These are phyloP conservation scores for Stegodyphus dumicola DNA, from an alignment of 1,140 invertebrate species.

Conservation along the genomic window DNA sequence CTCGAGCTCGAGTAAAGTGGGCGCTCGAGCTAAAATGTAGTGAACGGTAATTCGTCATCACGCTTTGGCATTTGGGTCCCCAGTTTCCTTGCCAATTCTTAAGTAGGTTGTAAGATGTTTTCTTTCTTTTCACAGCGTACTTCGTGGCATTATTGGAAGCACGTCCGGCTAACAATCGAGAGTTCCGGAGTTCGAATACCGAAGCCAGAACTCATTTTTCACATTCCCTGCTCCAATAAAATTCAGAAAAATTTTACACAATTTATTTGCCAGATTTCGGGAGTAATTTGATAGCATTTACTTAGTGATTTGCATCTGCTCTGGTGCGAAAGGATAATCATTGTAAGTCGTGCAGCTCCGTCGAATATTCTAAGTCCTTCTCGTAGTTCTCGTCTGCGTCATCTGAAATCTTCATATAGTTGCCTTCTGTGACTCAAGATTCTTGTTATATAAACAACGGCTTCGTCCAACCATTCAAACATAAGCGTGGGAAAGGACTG, in stretches of 20 bases:
- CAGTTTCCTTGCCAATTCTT: too few relatives aligned
- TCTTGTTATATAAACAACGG: too few relatives aligned
- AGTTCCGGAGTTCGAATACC: conserved; percentile 63
- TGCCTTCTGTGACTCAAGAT: too few relatives aligned
- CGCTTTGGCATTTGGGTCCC: too few relatives aligned
- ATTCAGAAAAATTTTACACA: background rate
- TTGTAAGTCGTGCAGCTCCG: background rate
- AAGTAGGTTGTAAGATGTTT: too few relatives aligned
- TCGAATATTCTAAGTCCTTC: background rate
- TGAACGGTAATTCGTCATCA: too few relatives aligned
- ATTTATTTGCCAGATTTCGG: background rate
- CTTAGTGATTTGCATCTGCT: background rate
- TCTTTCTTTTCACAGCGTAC: too few relatives aligned
- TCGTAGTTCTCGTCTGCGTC: background rate
- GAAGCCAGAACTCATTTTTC: conserved; percentile 69
- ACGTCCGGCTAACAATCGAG: too few relatives aligned
- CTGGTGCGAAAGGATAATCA: background rate
- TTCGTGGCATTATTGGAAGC: too few relatives aligned
- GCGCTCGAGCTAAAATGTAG: too few relatives aligned
- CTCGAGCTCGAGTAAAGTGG: too few relatives aligned
- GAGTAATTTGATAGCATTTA: background rate
- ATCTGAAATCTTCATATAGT: background rate
- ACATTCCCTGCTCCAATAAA: conserved; percentile 65
- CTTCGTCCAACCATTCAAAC: conserved; percentile 6
- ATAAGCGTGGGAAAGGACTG: background rate